phyloP scores from a whole-genome alignment of 2,113 vertebrate genomes.

The Piaya cayana region DNA sequence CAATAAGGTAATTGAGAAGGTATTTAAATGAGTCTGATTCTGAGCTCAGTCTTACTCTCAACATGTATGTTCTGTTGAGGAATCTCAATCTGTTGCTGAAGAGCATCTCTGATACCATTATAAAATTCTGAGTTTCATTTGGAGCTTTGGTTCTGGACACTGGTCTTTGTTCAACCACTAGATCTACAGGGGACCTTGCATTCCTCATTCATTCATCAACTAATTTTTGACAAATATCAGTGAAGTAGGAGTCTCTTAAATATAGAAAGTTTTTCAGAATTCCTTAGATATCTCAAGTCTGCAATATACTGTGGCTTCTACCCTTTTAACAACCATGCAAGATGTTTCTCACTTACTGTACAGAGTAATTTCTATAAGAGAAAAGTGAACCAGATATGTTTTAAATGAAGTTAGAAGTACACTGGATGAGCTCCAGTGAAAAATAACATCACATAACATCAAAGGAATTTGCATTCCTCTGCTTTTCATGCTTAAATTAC shows the following conservation, averaged over 20 bases:
- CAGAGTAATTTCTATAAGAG: background rate
- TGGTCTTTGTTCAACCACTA: background rate
- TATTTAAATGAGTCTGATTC: background rate
- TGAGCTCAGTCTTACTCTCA: background rate
- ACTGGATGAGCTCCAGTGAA: background rate
- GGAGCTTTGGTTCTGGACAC: background rate
- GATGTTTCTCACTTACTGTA: background rate
- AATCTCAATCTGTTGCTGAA: background rate
- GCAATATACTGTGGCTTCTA: background rate
- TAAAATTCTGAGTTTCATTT: background rate
- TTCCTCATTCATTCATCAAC: background rate
- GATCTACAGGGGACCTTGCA: background rate
- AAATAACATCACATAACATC: background rate
- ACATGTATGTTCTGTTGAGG: background rate
- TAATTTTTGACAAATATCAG: background rate
- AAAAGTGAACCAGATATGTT: background rate
- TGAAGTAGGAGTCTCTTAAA: background rate
- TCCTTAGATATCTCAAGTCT: background rate
- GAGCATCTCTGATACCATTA: background rate
- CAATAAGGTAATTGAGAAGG: background rate
- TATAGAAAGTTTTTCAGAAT: background rate
- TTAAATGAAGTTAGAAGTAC: background rate
- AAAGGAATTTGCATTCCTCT: background rate
- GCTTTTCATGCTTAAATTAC: background rate
- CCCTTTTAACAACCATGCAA: background rate